phyloP scores from a whole-genome alignment of 2,797 vertebrate genomes.

The Tachyglossus aculeatus region DNA sequence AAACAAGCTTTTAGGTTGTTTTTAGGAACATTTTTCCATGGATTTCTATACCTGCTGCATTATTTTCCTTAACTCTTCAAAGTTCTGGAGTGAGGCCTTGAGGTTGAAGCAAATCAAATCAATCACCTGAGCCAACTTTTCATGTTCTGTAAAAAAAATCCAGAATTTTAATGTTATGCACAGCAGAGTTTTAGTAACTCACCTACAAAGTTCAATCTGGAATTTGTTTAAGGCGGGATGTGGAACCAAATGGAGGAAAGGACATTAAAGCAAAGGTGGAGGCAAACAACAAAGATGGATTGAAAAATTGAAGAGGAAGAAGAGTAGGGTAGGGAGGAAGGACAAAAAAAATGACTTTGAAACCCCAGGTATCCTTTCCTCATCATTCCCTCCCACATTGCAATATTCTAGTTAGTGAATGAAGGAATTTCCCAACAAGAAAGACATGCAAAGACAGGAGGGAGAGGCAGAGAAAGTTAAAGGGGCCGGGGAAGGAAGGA shows the following conservation, averaged over 20 bases:
- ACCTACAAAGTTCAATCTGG: too few relatives aligned
- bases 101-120: conserved; percentile 17
- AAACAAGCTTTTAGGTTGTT: conserved; percentile 39
- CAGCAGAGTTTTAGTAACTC: too few relatives aligned
- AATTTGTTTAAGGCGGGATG: too few relatives aligned
- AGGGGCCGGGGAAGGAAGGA: not conserved
- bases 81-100: not conserved
- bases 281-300: not conserved
- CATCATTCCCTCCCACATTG: too few relatives aligned
- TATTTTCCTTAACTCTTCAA: conserved; percentile 16
- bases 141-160: too few relatives aligned
- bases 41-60: conserved; percentile 44
- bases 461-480: not conserved
- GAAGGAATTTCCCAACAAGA: too few relatives aligned
- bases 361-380: too few relatives aligned
- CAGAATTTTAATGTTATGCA: too few relatives aligned
- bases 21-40: conserved; percentile 14
- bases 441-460: not conserved
- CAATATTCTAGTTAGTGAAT: too few relatives aligned
- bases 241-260: too few relatives aligned
- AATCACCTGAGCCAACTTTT: too few relatives aligned
- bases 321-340: not conserved
- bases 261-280: not conserved
- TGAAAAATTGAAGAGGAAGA: not conserved
- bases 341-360: not conserved